phyloP scores from a whole-genome alignment of 2,888 invertebrate species.

The Panopea generosa region DNA sequence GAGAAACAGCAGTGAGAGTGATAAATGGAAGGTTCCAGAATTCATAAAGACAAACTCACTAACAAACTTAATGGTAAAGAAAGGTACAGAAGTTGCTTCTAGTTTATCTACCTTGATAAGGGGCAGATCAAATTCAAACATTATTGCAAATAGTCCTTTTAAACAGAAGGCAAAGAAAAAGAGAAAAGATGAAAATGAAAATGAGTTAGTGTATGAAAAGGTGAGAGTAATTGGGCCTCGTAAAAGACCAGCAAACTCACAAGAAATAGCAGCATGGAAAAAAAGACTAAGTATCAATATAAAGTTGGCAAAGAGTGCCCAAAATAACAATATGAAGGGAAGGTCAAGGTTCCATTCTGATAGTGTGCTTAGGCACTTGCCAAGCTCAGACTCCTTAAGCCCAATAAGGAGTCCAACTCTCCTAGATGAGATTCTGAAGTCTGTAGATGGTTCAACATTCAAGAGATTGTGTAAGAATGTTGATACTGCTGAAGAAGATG shows the following conservation, averaged over 20 bases:
- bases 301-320: slow-evolving; percentile 14
- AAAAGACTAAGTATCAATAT: slow-evolving; percentile 44
- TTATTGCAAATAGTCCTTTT: slow-evolving; percentile 49
- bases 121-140: slow-evolving; percentile 48
- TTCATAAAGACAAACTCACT: slow-evolving; percentile 49
- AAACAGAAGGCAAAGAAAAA: slow-evolving; percentile 33
- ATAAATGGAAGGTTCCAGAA: slow-evolving; percentile 35
- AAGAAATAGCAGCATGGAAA: slow-evolving; percentile 42
- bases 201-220: slow-evolving; percentile 53
- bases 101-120: slow-evolving; percentile 52
- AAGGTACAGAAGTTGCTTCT: slow-evolving; percentile 46
- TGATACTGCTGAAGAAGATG: slow-evolving; percentile 16
- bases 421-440: slow-evolving; percentile 60
- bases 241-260: slow-evolving; percentile 35
- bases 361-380: not conserved
- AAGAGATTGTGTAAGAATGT: slow-evolving; percentile 20
- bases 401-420: slow-evolving; percentile 46
- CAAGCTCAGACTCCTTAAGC: slow-evolving; percentile 13
- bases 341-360: slow-evolving; percentile 20
- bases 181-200: slow-evolving; percentile 27
- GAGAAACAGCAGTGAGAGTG: slow-evolving; percentile 51
- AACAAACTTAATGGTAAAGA: slow-evolving; percentile 54
- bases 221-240: slow-evolving; percentile 32
- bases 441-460: slow-evolving; percentile 45
- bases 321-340: not conserved